phyloP scores from a whole-genome alignment of 2,797 vertebrate genomes.

The Mus caroli region DNA sequence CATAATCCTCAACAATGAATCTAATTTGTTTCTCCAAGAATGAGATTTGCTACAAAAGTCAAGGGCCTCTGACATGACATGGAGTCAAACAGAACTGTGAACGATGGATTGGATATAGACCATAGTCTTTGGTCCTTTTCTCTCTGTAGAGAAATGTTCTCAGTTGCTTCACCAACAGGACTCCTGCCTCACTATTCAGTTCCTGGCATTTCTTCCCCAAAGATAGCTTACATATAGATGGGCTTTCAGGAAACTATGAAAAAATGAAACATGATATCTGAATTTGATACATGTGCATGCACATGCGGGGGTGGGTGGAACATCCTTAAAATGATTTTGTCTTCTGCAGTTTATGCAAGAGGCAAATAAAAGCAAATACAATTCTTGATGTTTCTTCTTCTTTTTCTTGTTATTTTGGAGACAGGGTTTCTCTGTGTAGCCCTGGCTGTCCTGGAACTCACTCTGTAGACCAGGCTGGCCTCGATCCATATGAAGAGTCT shows the following conservation, averaged over 20 bases:
- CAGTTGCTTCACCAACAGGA: not conserved
- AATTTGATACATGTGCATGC: not conserved
- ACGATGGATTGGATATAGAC: not conserved
- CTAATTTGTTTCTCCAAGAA: slow-evolving; percentile 38
- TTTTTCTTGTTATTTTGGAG: no score
- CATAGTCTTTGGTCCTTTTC: not conserved
- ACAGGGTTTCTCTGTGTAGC: no score
- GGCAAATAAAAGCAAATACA: not conserved
- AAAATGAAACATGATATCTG: slow-evolving; percentile 31
- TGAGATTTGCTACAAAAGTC: not conserved
- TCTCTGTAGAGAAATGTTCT: not conserved
- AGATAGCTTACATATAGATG: not conserved
- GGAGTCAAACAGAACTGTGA: not conserved
- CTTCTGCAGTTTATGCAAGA: slow-evolving; percentile 31
- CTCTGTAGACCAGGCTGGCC: no score
- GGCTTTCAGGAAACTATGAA: not conserved
- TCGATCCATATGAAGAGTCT: not conserved
- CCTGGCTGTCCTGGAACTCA: no score
- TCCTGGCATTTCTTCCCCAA: not conserved
- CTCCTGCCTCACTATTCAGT: not conserved
- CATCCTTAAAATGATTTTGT: slow-evolving; percentile 2
- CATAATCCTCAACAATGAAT: slow-evolving; percentile 21
- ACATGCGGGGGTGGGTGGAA: accelerated
- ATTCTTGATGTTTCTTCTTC: not conserved
- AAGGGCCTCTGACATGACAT: not conserved